Evolutionary conservation across 2,888 invertebrate species (phyloP), one percentile per base, ranked within the genome.

Genomic region (Athetis lepigone): DNA sequence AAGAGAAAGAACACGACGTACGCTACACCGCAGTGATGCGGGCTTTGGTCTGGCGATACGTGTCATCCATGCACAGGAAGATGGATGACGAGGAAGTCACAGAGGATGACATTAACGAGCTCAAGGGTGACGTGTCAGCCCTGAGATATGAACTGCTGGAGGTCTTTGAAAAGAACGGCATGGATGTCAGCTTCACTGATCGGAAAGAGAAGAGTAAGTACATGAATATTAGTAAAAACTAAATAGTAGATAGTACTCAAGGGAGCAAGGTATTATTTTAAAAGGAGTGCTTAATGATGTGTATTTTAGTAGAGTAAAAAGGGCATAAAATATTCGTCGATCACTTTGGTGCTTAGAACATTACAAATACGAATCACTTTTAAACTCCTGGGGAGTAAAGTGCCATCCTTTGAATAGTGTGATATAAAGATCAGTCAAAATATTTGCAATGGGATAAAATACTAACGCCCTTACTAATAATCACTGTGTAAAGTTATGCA

Each of bases 111-210:
- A 96, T 99, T 67, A 99, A 98, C 83, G 99, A 99, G 92, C 96
- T 99, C 29, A 99, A 99, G 90, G 97, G 98, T 81, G 99, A 99
- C 82, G 97, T 99, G 42, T 98, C 98, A 0, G 96, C 98, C 0
- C 97, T 99, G 95, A 96, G 98, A 75, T 99, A 98, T 85, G 99
- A 99, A 88, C 95, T 99, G 75, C 94, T 99, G 1, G 98, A 99
- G 80, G 97, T 99, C 33, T 96, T 99, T 49, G 96, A 97, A 73
- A 97, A 96, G 87, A 99, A 98, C 84, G 98, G 98, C 42, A 97
- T 98, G 97, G 97, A 98, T 86, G 96, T 97, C 0, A 97, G 97
- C 0, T 96, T 96, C 42, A 97, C 96, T 18, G 96, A 97, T 69
- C 96, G 96, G 49, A 97, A 96, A 83, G 97, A 97, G 82, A 97